Evolutionary conservation across 2,888 invertebrate species (phyloP), one percentile per base, ranked within the genome.

Genomic region (Archips crataeganus): DNA sequence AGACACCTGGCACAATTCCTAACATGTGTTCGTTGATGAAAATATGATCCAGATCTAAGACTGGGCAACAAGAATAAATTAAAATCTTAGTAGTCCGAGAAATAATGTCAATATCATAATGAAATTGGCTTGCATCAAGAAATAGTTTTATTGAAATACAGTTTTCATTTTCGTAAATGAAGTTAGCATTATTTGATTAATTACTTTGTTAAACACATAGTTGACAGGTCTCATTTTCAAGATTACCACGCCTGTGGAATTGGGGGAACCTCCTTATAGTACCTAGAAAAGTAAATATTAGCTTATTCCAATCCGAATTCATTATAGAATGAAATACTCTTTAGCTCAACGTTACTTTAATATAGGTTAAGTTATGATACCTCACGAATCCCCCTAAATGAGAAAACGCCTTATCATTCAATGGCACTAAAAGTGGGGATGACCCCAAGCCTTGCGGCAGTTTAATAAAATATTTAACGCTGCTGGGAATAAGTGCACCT

Each of bases 231-330:
- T 59, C 2, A 23, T 9, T 15, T 49, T 23, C 39, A 3, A 8
- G 11, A 13, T 81, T 80, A 89, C 89, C 90, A 91, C 9, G 88
- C 80, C 68, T 87, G 92, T 13, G 93, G 93, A 42, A 94, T 93
- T 8, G 93, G 92, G 15, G 93, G 93, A 2, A 94, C 92, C 86
- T 93, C 92, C 79, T 93, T 94, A 79, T 93, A 94, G 79, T 92
- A 93, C 79, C 94, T 94, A 86, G 70, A 85, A 88, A 78, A 64
- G 32, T 49, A 49, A 49, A 36, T 4, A 57, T 57, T 11, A 49
- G 51, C 57, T 57, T 4, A 57, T 13, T 32, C 6, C 2, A 32
- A 10, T 57, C 57, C 11, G 3, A 32, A 11, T 9, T 57, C 1
- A 6, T 57, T 23, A 5, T 0, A 3, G 15, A 60, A 60, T 59